Conservation (phyloP, 2,797 vertebrate species). For the Melopsittacus undulatus region DNA sequence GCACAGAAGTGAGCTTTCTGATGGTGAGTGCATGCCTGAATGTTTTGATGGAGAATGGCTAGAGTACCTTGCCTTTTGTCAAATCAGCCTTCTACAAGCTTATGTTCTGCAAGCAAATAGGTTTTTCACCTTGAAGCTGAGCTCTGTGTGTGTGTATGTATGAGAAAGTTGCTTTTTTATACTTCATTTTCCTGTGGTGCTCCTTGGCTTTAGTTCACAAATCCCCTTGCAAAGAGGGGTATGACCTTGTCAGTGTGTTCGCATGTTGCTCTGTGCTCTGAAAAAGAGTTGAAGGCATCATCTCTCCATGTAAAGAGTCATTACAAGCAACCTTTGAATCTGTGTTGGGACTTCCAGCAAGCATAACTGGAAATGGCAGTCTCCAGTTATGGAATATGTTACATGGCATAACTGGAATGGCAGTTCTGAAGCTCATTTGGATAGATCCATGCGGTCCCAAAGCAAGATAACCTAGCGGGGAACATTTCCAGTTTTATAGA, state of each 20-base stretch:
- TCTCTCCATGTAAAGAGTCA: background rate
- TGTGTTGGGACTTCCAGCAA: background rate
- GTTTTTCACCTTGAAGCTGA: background rate
- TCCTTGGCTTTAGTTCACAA: background rate
- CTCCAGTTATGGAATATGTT: background rate
- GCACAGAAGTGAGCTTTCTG: background rate
- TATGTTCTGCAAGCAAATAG: background rate
- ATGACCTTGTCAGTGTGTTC: background rate
- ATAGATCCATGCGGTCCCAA: background rate
- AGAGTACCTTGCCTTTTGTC: background rate
- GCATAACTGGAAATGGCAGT: accelerated
- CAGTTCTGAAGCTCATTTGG: background rate
- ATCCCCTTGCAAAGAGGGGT: background rate
- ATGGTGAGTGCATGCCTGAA: accelerated
- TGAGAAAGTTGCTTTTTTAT: background rate
- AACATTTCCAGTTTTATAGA: background rate
- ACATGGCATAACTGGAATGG: background rate
- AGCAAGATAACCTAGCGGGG: background rate
- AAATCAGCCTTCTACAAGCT: background rate
- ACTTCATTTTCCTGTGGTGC: background rate
- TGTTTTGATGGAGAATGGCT: background rate
- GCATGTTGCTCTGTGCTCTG: background rate
- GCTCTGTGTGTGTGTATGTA: background rate
- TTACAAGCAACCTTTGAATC: background rate
- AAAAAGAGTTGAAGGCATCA: background rate